Evolutionary conservation across 2,797 vertebrate species (phyloP).

Genomic region (Sphenodon punctatus): DNA sequence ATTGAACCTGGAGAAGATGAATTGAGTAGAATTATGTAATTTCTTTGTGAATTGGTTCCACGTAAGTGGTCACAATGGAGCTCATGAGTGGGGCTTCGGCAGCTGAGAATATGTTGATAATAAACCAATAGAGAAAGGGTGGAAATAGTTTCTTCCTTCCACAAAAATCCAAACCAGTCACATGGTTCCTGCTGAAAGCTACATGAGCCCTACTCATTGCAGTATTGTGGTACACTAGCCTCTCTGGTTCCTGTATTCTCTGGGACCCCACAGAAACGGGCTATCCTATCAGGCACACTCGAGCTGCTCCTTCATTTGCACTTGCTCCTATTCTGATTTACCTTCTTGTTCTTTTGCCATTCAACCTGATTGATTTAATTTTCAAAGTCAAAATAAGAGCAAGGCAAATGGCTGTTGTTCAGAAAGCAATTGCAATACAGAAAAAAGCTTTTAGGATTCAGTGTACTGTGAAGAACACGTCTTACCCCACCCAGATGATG

Average conservation of each 20-base stretch:
- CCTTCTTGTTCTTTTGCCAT: background rate
- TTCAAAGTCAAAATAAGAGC: background rate
- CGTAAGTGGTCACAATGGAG: background rate
- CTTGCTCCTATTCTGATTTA: background rate
- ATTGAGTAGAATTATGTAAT: background rate
- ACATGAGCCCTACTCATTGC: background rate
- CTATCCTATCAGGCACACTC: background rate
- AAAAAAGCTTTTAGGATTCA: background rate
- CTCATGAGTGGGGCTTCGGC: background rate
- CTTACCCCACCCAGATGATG: background rate
- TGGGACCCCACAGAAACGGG: accelerated
- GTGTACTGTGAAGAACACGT: accelerated
- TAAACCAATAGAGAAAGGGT: background rate
- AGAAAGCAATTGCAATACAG: background rate
- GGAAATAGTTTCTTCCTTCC: background rate
- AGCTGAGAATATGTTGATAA: background rate
- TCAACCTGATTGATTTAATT: background rate
- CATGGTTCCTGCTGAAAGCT: background rate
- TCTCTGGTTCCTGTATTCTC: background rate
- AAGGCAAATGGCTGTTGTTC: background rate
- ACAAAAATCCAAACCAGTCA: background rate
- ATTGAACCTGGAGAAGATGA: background rate
- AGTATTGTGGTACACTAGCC: background rate
- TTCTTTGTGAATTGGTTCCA: background rate
- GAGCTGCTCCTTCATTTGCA: background rate